These are phyloP conservation scores for Phrynocephalus vlangalii DNA, from an alignment of 2,797 vertebrate genomes.

Conservation along the genomic window DNA sequence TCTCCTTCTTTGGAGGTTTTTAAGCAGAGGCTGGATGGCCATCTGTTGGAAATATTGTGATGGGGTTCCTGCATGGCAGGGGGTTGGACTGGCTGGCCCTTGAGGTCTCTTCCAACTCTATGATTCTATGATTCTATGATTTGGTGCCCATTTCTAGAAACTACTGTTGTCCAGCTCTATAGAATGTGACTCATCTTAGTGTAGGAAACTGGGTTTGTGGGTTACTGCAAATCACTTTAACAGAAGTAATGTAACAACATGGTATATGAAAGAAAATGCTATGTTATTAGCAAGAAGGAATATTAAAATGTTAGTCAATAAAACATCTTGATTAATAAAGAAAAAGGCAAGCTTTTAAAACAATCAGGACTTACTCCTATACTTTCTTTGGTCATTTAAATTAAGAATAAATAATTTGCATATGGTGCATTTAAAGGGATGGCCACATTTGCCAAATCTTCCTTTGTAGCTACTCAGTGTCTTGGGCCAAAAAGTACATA, in stretches of 20 bases:
- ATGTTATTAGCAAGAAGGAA: not conserved
- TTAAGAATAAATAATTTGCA: not conserved
- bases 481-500: not conserved
- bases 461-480: not conserved
- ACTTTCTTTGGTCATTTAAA: not conserved
- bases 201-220: not conserved
- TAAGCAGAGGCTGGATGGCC: no score
- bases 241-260: not conserved
- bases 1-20: no score
- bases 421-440: not conserved
- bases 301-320: not conserved
- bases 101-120: no score
- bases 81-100: no score
- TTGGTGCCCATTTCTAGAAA: no score
- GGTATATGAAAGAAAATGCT: not conserved
- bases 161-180: not conserved
- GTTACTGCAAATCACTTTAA: not conserved
- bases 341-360: not conserved
- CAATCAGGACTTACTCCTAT: not conserved
- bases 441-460: not conserved
- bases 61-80: no score
- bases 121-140: no score
- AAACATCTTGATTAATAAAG: not conserved
- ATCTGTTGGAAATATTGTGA: no score
- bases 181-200: not conserved